These are phyloP conservation scores for Rhingia rostrata DNA, from an alignment of 2,888 invertebrate species.

Conservation along the genomic window DNA sequence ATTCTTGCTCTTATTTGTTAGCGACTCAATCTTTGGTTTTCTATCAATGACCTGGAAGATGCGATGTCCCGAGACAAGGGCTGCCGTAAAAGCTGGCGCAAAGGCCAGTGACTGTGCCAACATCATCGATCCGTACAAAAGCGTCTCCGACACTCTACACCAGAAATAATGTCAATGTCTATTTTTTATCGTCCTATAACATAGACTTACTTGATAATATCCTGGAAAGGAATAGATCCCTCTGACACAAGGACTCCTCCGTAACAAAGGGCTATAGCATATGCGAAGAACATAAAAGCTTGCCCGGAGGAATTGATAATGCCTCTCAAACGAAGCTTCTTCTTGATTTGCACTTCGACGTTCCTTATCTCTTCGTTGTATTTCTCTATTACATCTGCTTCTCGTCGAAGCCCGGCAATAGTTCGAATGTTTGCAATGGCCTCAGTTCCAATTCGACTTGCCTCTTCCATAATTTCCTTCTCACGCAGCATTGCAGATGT, in stretches of 20 bases:
- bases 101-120: constrained; percentile 90
- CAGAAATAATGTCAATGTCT: too few species aligned
- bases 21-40: constrained; percentile 84
- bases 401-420: constrained; percentile 87
- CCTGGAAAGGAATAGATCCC: constrained; percentile 86
- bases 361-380: constrained; percentile 85
- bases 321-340: constrained; percentile 86
- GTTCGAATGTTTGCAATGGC: constrained; percentile 89
- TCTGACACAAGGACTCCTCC: constrained; percentile 88
- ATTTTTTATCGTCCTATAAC: background rate
- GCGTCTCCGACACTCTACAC: constrained; percentile 88
- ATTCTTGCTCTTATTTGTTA: constrained; percentile 79
- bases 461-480: constrained; percentile 86
- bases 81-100: constrained; percentile 90
- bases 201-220: constrained; percentile 87
- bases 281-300: constrained; percentile 88
- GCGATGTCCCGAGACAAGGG: constrained; percentile 87
- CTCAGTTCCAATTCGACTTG: constrained; percentile 89
- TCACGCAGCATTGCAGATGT: constrained; percentile 86
- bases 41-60: constrained; percentile 87
- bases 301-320: constrained; percentile 89
- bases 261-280: constrained; percentile 88
- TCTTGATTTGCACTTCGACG: constrained; percentile 84
- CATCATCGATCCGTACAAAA: constrained; percentile 92
- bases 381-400: constrained; percentile 85